phyloP scores from a whole-genome alignment of 2,113 vertebrate genomes.

The Hassar affinis region DNA sequence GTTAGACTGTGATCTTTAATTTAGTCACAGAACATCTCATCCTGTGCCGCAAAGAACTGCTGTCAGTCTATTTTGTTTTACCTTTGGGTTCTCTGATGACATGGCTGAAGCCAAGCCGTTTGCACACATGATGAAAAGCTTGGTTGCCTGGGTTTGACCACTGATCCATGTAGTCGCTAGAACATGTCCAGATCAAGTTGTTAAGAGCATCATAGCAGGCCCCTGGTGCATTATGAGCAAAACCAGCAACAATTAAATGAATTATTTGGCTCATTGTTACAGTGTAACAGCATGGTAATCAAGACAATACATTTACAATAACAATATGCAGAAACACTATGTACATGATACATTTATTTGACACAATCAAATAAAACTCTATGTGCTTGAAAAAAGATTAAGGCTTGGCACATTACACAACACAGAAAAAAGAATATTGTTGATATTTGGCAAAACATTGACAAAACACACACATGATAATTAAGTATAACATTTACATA shows the following conservation, averaged over 20 bases:
- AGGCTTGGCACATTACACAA: background rate
- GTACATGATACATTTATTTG: background rate
- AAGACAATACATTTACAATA: background rate
- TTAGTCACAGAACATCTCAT: background rate
- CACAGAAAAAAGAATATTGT: background rate
- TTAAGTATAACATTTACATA: conserved; percentile 63
- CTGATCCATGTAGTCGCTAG: conserved; percentile 96
- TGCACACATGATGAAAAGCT: conserved; percentile 97
- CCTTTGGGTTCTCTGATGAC: conserved; percentile 92
- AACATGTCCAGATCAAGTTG: conserved; percentile 98
- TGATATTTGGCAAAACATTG: background rate
- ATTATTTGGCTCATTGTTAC: background rate
- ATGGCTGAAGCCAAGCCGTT: conserved; percentile 92
- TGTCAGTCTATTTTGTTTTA: conserved; percentile 54
- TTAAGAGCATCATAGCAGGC: conserved; percentile 95
- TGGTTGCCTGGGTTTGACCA: conserved; percentile 99
- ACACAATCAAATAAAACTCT: background rate
- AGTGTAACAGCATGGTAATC: background rate
- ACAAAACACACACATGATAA: conserved; percentile 7
- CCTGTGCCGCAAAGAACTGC: background rate
- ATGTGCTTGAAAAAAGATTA: background rate
- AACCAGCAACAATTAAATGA: background rate
- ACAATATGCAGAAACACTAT: background rate
- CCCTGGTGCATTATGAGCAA: conserved; percentile 67
- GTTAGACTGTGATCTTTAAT: background rate